phyloP scores from a whole-genome alignment of 2,797 vertebrate genomes.

The Neostethus bicornis region DNA sequence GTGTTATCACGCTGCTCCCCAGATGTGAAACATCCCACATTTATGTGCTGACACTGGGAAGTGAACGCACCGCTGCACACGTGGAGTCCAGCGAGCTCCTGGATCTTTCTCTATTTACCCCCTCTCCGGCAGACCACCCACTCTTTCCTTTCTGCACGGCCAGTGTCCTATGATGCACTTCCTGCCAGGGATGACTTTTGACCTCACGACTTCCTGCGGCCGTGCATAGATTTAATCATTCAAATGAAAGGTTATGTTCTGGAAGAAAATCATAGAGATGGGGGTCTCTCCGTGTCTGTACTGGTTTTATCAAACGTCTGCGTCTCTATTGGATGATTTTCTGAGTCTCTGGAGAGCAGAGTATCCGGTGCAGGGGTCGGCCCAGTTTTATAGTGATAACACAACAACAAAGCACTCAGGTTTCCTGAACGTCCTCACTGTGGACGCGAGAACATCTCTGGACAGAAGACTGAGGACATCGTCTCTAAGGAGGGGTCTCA shows the following conservation, averaged over 20 bases:
- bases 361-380: conserved; percentile 42
- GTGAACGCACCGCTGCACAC: conserved; percentile 57
- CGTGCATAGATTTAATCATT: conserved; percentile 38
- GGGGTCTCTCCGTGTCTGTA: conserved; percentile 28
- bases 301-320: conserved; percentile 40
- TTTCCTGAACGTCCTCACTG: conserved; percentile 22
- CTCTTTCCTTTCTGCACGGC: conserved; percentile 32
- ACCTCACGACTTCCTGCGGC: conserved; percentile 55
- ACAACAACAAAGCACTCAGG: conserved; percentile 42
- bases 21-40: conserved; percentile 68
- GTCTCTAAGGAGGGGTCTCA: no score
- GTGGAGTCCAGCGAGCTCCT: conserved; percentile 29
- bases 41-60: conserved; percentile 65
- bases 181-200: conserved; percentile 51
- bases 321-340: conserved; percentile 24
- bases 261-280: conserved; percentile 14
- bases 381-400: conserved; percentile 25
- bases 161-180: conserved; percentile 52
- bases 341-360: conserved; percentile 23
- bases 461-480: neutral
- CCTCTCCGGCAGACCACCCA: conserved; percentile 44
- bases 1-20: conserved; percentile 64
- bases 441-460: conserved; percentile 4
- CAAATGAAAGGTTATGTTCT: conserved; percentile 25
- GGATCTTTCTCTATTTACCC: conserved; percentile 16